Base-by-base conservation (phyloP, 2,888 invertebrate species). In the Noctua janthe region DNA sequence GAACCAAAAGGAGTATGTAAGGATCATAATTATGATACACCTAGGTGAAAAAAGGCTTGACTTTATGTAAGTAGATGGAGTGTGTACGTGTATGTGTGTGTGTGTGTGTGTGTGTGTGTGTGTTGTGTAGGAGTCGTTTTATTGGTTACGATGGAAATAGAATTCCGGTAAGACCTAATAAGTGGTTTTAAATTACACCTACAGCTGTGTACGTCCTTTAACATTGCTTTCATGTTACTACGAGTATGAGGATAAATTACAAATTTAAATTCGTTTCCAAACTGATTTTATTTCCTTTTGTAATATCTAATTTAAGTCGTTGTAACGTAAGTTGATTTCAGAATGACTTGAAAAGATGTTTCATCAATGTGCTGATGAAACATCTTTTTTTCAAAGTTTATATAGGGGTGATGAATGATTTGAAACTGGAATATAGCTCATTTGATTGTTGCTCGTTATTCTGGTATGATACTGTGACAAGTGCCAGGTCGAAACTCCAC, bases 131-230 rank as follows among this genome's bases (percentile, higher is more conserved):
- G 35, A 49, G 23, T 69, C 17, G 29, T 62, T 83, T 70, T 49
- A 71, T 66, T 66, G 23, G 29, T 54, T 39, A 35, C 39, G 35
- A 64, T 23, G 17, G 47, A 83, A 76, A 62, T 47, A 39, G 15
- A 47, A 70, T 76, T 83, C 49, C 17, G 5, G 3, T 23, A 70
- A 64, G 7, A 54, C 29, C 29, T 47, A 29, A 62, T 51, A 43
- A 69, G 20, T 0, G 15, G 35, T 35, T 29, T 49, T 5, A 13
- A 80, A 29, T 69, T 2, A 17, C 8, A 43, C 13, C 3, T 59
- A 13, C 29, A 35, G 20, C 35, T 79, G 54, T 7, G 39, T 35
- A 17, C 74, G 4, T 62, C 7, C 15, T 64, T 43, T n/a, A n/a
- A 69, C 11, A 51, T 51, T 11, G 15, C 2, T 39, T 43, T 7